Percentiles rank a stretch among this genome's conserved stretches.
Evolutionary conservation across 1,140 invertebrate species (phyloP).

Genomic region (Drosophila elegans): DNA sequence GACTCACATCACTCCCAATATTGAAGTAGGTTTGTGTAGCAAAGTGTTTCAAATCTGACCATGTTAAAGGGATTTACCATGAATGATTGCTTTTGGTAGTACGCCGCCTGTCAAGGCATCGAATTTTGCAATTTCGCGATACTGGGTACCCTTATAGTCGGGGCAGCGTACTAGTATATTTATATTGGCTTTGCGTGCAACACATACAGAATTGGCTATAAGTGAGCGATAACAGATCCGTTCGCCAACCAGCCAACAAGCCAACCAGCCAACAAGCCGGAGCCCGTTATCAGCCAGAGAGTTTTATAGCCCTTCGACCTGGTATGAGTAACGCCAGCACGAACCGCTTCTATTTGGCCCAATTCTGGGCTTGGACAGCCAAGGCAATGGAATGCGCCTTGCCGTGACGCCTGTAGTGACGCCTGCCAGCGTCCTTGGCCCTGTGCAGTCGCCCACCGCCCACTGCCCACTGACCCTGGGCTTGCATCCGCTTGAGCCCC

Average conservation of each 20-base stretch:
- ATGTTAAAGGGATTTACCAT: no score
- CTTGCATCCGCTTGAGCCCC: conserved; percentile 19
- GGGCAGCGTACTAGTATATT: not conserved
- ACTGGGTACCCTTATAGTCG: not conserved
- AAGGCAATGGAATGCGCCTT: conserved; percentile 20
- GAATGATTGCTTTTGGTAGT: no score
- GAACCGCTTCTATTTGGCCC: conserved; percentile 33
- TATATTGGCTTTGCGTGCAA: conserved; percentile 4
- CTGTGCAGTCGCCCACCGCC: conserved; percentile 21
- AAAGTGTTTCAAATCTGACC: not conserved
- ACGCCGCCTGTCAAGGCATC: no score
- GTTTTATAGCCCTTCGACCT: conserved; percentile 18
- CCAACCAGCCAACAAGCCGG: conserved; percentile 30
- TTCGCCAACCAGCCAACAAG: conserved; percentile 22
- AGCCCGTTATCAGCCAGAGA: conserved; percentile 41
- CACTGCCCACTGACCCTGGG: conserved; percentile 13
- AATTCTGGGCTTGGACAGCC: conserved; percentile 19
- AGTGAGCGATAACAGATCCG: conserved; percentile 50
- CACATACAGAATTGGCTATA: conserved; percentile 13
- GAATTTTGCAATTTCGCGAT: no score
- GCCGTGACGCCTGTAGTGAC: conserved; percentile 29
- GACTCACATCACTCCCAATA: not conserved
- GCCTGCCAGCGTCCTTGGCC: conserved; percentile 48
- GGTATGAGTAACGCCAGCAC: conserved; percentile 38
- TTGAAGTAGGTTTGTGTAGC: not conserved